Conservation (phyloP, 1,140 invertebrate species). For the Lutraria rhynchaena region DNA sequence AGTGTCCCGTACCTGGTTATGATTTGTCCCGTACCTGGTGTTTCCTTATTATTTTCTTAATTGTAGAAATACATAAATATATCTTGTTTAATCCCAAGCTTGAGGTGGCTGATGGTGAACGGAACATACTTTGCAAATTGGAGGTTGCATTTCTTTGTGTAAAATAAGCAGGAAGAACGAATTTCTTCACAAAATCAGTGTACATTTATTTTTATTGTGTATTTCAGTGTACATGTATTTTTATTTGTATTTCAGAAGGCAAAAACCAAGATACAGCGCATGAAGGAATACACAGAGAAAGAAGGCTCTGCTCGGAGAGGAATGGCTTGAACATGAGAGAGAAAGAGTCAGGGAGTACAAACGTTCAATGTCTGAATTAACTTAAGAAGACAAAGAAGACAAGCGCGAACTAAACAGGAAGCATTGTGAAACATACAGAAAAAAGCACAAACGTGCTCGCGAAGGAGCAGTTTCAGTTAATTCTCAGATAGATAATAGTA, state of each 20-base stretch:
- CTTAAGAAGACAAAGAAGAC: neutral
- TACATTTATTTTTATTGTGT: neutral
- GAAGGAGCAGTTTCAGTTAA: neutral
- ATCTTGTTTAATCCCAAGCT: too few species aligned
- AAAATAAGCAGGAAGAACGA: too few species aligned
- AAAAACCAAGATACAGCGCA: neutral
- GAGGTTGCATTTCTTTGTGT: too few species aligned
- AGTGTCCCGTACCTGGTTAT: too few species aligned
- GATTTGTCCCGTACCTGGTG: too few species aligned
- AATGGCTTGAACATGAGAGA: neutral
- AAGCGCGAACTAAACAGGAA: neutral
- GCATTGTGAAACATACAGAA: too few species aligned
- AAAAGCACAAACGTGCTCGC: too few species aligned
- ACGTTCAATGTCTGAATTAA: neutral
- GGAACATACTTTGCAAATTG: too few species aligned
- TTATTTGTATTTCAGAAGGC: constrained; percentile 11
- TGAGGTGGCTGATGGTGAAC: too few species aligned
- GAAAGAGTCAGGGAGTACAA: neutral
- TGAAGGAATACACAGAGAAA: constrained; percentile 12
- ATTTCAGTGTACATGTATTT: neutral
- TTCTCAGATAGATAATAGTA: neutral
- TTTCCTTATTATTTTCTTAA: too few species aligned
- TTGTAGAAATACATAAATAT: too few species aligned
- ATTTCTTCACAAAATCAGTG: neutral
- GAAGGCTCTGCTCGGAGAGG: constrained; percentile 1